Evolutionary conservation across 2,888 invertebrate genomes (phyloP).

Genomic region (Trilocha varians): DNA sequence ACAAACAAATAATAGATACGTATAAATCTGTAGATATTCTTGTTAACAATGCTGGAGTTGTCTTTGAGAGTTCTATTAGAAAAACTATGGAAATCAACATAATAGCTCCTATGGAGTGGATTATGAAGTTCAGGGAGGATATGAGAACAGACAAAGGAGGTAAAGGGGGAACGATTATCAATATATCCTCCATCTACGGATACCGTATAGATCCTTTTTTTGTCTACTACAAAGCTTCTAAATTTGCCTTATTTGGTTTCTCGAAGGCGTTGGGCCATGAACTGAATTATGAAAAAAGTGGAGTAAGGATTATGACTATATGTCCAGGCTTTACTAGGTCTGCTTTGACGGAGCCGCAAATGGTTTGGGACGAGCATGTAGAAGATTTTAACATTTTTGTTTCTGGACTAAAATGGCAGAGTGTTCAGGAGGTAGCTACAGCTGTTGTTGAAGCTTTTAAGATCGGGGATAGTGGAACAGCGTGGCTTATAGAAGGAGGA

Average conservation of each 20-base stretch:
- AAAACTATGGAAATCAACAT: conserved; percentile 9
- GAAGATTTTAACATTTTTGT: conserved; percentile 13
- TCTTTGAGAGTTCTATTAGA: conserved; percentile 4
- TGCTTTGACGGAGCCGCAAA: conserved; percentile 18
- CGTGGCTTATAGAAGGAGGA: conserved; percentile 65
- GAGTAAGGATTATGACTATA: conserved; percentile 23
- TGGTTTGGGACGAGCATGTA: conserved; percentile 18
- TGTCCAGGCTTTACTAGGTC: conserved; percentile 60
- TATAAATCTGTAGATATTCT: conserved; percentile 15
- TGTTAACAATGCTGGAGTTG: conserved; percentile 39
- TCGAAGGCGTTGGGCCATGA: conserved; percentile 44
- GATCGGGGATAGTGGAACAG: conserved; percentile 60
- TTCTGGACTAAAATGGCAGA: conserved; percentile 28
- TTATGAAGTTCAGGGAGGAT: conserved; percentile 57
- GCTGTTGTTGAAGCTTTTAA: conserved; percentile 38
- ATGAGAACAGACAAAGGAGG: conserved; percentile 57
- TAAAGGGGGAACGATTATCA: conserved; percentile 65
- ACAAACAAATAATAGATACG: neutral
- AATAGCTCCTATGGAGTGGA: conserved; percentile 18
- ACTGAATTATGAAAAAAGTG: conserved; percentile 44
- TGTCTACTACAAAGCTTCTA: conserved; percentile 43
- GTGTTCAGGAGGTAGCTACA: conserved; percentile 32
- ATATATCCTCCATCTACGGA: conserved; percentile 43
- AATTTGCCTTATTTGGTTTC: conserved; percentile 59
- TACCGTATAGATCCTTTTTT: conserved; percentile 7